Evolutionary conservation across 2,888 invertebrate genomes (phyloP), one percentile per base, ranked within the genome.

Genomic region (Drosophila dives): DNA sequence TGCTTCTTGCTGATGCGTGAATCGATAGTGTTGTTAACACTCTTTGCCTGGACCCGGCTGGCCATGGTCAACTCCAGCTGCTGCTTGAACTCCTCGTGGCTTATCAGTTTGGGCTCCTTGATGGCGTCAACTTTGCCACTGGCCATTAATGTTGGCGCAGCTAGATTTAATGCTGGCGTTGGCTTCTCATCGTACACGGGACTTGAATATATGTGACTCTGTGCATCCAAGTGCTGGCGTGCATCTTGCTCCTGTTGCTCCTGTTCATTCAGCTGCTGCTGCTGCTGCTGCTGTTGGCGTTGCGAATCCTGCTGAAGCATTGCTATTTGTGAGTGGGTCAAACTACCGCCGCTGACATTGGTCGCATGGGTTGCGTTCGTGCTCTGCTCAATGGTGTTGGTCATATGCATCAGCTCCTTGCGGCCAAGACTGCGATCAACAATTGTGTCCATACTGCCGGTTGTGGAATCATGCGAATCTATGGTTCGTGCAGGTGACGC

Each of bases 141-240:
- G 32, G 36, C 78, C 20, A 92, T 40, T 29, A 91, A 42, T 26
- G 85, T 78, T 51, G 80, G 84, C 12, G 87, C 88, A 6, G 87
- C 81, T 36, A 90, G 59, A 54, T 91, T 92, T 26, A 92, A 38
- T 1, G 88, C 76, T 40, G 72, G 72, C 54, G 71, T 56, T 11
- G 91, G 91, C 72, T 86, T 91, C 72, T 92, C 87, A 81, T 88
- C 90, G 54, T 93, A 92, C 11, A 93, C 93, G 38, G 93, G 93
- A 90, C 92, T 93, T 58, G 92, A 92, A 72, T 93, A 93, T 54
- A 93, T 93, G 69, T 93, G 93, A 90, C 91, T 92, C 72, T 92
- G 92, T 64, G 89, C 85, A 80, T 92, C 92, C 58, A 78, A 64
- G 12, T 77, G 80, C 48, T 80, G 84, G 10, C 78, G 83, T 23